phyloP scores from a whole-genome alignment of 64 coral and sea anemone species.

The Montipora cactus region DNA sequence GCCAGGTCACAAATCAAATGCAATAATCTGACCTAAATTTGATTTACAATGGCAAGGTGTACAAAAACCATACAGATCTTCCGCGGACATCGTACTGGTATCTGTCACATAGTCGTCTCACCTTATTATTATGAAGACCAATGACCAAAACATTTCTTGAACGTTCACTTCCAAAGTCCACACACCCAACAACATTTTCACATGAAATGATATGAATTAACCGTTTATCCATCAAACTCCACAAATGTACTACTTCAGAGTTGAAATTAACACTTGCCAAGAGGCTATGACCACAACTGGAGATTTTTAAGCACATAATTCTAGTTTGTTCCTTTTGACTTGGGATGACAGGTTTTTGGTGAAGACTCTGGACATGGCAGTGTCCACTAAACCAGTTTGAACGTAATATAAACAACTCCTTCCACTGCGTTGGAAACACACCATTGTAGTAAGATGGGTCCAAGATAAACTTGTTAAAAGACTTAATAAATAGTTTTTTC shows the following conservation, averaged over 20 bases:
- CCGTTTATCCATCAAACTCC: slow-evolving; percentile 75
- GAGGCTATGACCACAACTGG: slow-evolving; percentile 79
- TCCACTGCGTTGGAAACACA: slow-evolving; percentile 90
- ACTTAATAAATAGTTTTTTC: slow-evolving; percentile 85
- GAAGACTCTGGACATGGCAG: slow-evolving; percentile 93
- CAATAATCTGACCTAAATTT: background rate
- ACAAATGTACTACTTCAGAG: slow-evolving; percentile 74
- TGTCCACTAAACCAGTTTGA: slow-evolving; percentile 96
- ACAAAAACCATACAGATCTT: no score
- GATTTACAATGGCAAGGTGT: background rate
- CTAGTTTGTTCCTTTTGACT: slow-evolving; percentile 43
- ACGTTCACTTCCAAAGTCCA: slow-evolving; percentile 85
- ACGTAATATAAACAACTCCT: slow-evolving; percentile 84
- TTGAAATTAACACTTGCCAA: slow-evolving; percentile 80
- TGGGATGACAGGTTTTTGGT: slow-evolving; percentile 24
- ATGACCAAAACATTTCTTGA: slow-evolving; percentile 79
- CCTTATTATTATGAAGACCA: slow-evolving; percentile 85
- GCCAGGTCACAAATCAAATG: background rate
- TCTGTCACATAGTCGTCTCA: background rate
- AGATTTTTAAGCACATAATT: slow-evolving; percentile 85
- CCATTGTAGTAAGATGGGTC: slow-evolving; percentile 71
- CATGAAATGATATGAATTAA: slow-evolving; percentile 50
- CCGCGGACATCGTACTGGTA: no score
- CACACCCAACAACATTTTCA: slow-evolving; percentile 68
- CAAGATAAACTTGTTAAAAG: slow-evolving; percentile 82